Base-by-base conservation (phyloP, 2,888 invertebrate genomes). In the Synergus laeviventris region DNA sequence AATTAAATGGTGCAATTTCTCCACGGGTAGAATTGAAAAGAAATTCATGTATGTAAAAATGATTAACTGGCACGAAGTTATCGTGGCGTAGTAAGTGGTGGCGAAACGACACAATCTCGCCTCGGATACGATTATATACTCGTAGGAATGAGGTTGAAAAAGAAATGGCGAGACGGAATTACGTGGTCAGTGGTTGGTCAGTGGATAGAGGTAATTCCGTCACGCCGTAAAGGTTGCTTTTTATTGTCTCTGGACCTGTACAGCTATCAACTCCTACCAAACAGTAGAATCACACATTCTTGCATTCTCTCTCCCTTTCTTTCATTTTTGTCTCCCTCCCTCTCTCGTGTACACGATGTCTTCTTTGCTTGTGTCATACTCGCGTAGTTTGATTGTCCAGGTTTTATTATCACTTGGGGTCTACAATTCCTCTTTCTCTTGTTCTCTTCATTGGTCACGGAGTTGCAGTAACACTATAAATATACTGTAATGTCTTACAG, bases 201-300 rank as follows among this genome's bases (percentile, higher is more conserved):
- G 78, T 76, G 85, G 83, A 87, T 87, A 85, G 84, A 83, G 85
- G 87, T 87, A 87, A 88, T 88, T 88, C 85, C 88, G 86, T 86
- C 87, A 87, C 86, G 85, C 86, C 85, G 86, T 88, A 88, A 88
- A 88, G 86, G 86, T 87, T 87, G 84, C 86, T 87, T 88, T 88
- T 88, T 88, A 88, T 88, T 84, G 88, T 82, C 78, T 77, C 76
- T 79, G 74, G 81, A 78, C 82, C 81, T 74, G 79, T 75, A 79
- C 84, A 74, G 74, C 81, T 81, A 83, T 84, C 80, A 76, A 78
- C 59, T 77, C 79, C 76, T 75, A 36, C 60, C 59, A 62, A 45
- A 70, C 49, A 31, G 31, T 45, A 70, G 31, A 49, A 70, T 60
- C 70, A 70, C 38, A 66, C 75, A 59, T 39, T 42, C 76, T 73